phyloP scores from a whole-genome alignment of 2,888 invertebrate genomes.

The Drosophila picticornis region DNA sequence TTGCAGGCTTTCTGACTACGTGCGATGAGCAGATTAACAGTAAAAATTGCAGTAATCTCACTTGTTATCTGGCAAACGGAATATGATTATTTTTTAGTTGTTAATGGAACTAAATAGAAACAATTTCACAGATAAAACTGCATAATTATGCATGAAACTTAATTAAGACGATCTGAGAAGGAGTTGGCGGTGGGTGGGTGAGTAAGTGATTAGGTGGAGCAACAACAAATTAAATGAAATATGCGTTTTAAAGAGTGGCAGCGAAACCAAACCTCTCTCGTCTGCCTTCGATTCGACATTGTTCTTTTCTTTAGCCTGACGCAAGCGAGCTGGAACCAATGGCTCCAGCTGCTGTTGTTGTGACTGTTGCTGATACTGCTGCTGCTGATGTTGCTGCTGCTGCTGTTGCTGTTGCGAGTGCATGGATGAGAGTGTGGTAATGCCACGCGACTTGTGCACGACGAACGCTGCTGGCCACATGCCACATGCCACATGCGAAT shows the following conservation, averaged over 20 bases:
- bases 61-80: slow-evolving; percentile 6
- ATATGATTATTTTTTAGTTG: not conserved
- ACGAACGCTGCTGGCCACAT: slow-evolving; percentile 87
- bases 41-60: not conserved
- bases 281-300: slow-evolving; percentile 89
- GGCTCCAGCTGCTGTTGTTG: slow-evolving; percentile 85
- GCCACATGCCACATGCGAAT: slow-evolving; percentile 42
- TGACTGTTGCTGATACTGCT: slow-evolving; percentile 50
- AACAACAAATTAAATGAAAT: slow-evolving; percentile 26
- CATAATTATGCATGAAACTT: slow-evolving; percentile 35
- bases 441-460: slow-evolving; percentile 91
- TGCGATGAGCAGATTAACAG: slow-evolving; percentile 5
- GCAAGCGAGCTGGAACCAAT: slow-evolving; percentile 87
- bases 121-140: slow-evolving; percentile 22
- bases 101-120: slow-evolving; percentile 32
- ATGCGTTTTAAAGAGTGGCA: slow-evolving; percentile 56
- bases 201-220: slow-evolving; percentile 1
- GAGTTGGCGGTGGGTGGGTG: not conserved
- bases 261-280: slow-evolving; percentile 87
- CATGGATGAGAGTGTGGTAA: slow-evolving; percentile 91
- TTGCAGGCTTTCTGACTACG: not conserved
- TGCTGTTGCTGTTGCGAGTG: slow-evolving; percentile 81
- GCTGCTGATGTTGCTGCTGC: slow-evolving; percentile 49
- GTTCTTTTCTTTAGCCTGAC: slow-evolving; percentile 88
- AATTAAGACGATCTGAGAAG: slow-evolving; percentile 24